phyloP scores from a whole-genome alignment of 2,113 vertebrate species.

The Aegotheles bennettii region DNA sequence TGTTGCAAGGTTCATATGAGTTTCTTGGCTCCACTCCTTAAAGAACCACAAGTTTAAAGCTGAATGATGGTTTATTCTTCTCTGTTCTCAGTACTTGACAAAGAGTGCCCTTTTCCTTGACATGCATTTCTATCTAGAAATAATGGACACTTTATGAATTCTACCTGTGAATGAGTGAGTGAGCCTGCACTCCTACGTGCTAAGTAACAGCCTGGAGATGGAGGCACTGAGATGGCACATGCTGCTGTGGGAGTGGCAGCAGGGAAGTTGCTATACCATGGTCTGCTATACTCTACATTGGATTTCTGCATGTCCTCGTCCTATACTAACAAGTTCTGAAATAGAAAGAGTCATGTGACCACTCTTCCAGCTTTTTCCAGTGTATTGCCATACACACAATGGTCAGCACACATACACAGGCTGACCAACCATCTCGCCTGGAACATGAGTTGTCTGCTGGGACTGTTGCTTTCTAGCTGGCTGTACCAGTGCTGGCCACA shows the following conservation, averaged over 20 bases:
- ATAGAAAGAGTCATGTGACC: background rate
- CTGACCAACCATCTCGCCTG: fast-evolving
- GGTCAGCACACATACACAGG: background rate
- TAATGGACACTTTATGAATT: background rate
- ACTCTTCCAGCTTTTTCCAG: background rate
- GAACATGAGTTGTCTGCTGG: background rate
- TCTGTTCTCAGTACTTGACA: background rate
- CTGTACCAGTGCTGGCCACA: background rate
- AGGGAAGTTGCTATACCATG: background rate
- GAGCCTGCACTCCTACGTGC: fast-evolving
- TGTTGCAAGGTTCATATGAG: background rate
- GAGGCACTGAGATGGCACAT: background rate
- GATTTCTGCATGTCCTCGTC: background rate
- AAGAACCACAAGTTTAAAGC: background rate
- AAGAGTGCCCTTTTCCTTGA: constrained; percentile 13
- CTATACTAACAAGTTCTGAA: background rate
- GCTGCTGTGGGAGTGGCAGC: background rate
- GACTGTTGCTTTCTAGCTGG: background rate
- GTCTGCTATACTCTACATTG: fast-evolving
- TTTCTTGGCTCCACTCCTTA: background rate
- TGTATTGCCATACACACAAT: background rate
- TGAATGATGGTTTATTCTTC: background rate
- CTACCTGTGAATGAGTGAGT: no score
- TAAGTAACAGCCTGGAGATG: background rate
- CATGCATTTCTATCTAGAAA: background rate